Percentiles rank a stretch among this genome's conserved stretches.
These are phyloP conservation scores for Pollenia amentaria DNA, from an alignment of 2,888 invertebrate species.

Conservation along the genomic window DNA sequence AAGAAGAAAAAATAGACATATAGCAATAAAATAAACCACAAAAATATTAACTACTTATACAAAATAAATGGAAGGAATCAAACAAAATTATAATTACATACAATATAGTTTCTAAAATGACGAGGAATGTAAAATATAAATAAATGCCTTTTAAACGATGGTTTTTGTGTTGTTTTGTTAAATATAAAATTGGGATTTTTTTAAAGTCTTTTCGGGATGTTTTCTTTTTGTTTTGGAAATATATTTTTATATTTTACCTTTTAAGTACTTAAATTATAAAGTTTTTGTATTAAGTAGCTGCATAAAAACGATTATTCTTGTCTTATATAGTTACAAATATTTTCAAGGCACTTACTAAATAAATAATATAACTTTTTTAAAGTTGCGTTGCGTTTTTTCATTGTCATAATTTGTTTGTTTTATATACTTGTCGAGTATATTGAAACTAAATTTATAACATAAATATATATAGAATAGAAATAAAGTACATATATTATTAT, in stretches of 20 bases:
- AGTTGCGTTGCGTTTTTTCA: constrained; percentile 64
- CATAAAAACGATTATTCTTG: constrained; percentile 14
- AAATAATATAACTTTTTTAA: constrained; percentile 66
- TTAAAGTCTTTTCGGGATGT: constrained; percentile 29
- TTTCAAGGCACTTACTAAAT: constrained; percentile 70
- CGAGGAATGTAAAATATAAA: constrained; percentile 64
- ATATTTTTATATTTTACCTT: constrained; percentile 14
- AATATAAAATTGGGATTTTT: background rate
- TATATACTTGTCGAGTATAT: constrained; percentile 35
- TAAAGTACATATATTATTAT: constrained; percentile 40
- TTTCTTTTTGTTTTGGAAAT: constrained; percentile 21
- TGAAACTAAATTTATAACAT: constrained; percentile 39
- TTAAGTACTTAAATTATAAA: constrained; percentile 67
- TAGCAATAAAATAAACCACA: constrained; percentile 37
- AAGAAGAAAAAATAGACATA: constrained; percentile 12
- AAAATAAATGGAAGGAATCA: constrained; percentile 69
- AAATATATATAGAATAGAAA: constrained; percentile 35
- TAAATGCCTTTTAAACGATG: constrained; percentile 73
- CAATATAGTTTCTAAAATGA: constrained; percentile 52
- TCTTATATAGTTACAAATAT: constrained; percentile 21
- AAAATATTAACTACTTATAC: constrained; percentile 64
- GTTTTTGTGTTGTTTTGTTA: constrained; percentile 42
- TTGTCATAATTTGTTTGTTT: constrained; percentile 53
- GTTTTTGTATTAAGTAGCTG: constrained; percentile 49
- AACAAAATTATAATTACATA: constrained; percentile 35